Evolutionary conservation across 2,113 vertebrate species (phyloP), one percentile per base, ranked within the genome.

Genomic region (Naja naja): DNA sequence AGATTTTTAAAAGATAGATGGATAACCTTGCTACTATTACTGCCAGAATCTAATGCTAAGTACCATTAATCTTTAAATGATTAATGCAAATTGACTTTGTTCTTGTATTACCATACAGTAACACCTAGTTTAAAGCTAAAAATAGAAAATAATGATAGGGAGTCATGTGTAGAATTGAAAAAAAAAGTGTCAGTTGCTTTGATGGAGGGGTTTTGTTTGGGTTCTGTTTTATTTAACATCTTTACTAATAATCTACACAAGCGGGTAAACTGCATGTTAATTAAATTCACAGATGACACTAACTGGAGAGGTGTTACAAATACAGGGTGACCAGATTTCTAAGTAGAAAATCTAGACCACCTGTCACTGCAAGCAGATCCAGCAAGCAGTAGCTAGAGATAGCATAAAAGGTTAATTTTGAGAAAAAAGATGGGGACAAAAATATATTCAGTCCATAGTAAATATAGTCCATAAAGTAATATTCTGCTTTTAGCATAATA

Each of bases 251-350:
- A 97, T 96, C 97, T 90, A 94, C 95, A 96, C 0, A 93, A 96
- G 97, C 95, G 94, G 95, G 95, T 97, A 97, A 95, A 96, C 52
- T 86, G 96, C 91, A 94, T 96, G 95, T 95, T 97, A 98, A 97
- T 98, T 97, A 97, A 97, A 97, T 98, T 97, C 97, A 95, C 97
- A 96, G 96, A 97, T 96, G 97, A 97, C 96, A 95, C 97, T 97
- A 97, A 97, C 95, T 88, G 6, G 96, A 96, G 96, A 97, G 96
- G 94, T 94, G 95, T 95, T 95, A 95, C 95, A 94, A 97, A 97
- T 95, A 95, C 95, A 96, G 96, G 95, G 96, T 96, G 95, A 95
- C 95, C 96, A 95, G 97, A 97, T 97, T 97, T 95, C 95, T 74
- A 90, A 95, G 95, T 96, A 85, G 95, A 96, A 97, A 97, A 96